phyloP scores from a whole-genome alignment of 2,797 vertebrate species.

The Sebastes hubbsi region DNA sequence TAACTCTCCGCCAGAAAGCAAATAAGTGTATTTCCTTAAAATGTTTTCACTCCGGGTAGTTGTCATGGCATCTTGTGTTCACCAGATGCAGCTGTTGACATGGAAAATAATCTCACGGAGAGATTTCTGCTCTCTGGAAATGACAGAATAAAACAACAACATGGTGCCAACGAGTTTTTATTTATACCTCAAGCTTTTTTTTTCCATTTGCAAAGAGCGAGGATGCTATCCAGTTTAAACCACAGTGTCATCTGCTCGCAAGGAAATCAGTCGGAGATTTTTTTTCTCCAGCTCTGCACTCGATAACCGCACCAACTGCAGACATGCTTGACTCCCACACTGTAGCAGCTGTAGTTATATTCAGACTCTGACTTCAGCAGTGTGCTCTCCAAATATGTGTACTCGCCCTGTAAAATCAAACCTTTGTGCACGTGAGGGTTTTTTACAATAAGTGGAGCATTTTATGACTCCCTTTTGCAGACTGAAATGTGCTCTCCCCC shows the following conservation, averaged over 20 bases:
- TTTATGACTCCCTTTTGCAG: slow-evolving; percentile 25
- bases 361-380: slow-evolving; percentile 72
- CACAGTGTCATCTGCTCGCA: slow-evolving; percentile 40
- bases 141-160: neutral
- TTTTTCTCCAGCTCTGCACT: slow-evolving; percentile 30
- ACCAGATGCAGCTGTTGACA: slow-evolving; percentile 8
- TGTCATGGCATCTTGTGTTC: neutral
- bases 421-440: slow-evolving; percentile 22
- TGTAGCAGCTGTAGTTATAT: slow-evolving; percentile 76
- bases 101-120: neutral
- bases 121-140: neutral
- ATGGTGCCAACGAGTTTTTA: slow-evolving; percentile 11
- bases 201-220: slow-evolving; percentile 15
- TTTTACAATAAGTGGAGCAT: slow-evolving; percentile 15
- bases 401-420: slow-evolving; percentile 45
- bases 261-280: slow-evolving; percentile 46
- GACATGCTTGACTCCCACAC: slow-evolving; percentile 62
- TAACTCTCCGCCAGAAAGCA: neutral
- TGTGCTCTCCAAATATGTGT: slow-evolving; percentile 56
- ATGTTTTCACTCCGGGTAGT: neutral
- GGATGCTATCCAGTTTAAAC: slow-evolving; percentile 2
- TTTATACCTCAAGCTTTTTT: slow-evolving; percentile 4
- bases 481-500: slow-evolving; percentile 1
- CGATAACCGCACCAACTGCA: slow-evolving; percentile 63
- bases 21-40: neutral